Evolutionary conservation across 1,140 invertebrate genomes (phyloP), one percentile per base, ranked within the genome.

Genomic region (Fopius arisanus): DNA sequence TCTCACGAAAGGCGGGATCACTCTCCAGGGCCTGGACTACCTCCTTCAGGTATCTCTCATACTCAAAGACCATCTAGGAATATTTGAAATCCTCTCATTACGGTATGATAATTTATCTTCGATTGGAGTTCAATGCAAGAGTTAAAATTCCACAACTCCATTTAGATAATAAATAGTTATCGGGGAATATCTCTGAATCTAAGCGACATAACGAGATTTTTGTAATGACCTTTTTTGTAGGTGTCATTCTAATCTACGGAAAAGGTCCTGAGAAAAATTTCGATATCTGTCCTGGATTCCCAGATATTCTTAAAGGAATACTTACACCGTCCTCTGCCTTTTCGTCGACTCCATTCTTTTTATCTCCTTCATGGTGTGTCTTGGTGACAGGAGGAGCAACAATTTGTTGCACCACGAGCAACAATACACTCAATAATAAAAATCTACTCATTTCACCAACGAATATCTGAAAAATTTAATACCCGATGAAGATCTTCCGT

Each of bases 1-100:
- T 95, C 66, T 92, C 89, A 23, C 92, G 91, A 80, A 98, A 97
- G 7, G 94, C 91, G 1, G 91, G 91, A 87, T 98, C 96, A 77
- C 91, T 93, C 88, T 97, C 96, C 6, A 97, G 84, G 0, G 92
- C 91, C 79, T 95, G 90, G 0, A 97, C 93, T 0, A 98, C 95
- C 88, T 98, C 94, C 78, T 92, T 92, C 19, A 97, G 87, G 83
- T 98, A 98, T 21, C 94, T 89, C 72, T 95, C 93, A 86, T 98
- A 98, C 82, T 97, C 94, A 70, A 88, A 82, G 48, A 84, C 78
- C 74, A 84, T 80, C 84, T 85, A 65, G 3, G 67, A 67, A 76
- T 62, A 74, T 67, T 12, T 10, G 14, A 68, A 68, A 43, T 2
- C 43, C 26, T 9, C 29, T 23, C 16, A 48, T 43, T 62, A 62